phyloP scores from a whole-genome alignment of 2,888 invertebrate species.

The Matsumyia berberina region DNA sequence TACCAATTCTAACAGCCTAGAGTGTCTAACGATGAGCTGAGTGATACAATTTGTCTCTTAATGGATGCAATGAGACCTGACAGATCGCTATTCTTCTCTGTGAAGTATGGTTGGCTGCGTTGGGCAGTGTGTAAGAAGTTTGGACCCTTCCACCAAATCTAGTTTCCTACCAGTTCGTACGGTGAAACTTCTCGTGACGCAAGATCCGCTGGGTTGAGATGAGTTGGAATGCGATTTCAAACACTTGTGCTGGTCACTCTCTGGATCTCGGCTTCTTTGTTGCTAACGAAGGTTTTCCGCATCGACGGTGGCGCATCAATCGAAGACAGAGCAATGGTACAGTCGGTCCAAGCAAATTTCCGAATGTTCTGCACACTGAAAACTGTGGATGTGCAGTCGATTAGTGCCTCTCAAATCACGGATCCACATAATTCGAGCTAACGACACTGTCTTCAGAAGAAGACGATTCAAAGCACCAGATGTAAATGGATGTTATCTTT shows the following conservation, averaged over 20 bases:
- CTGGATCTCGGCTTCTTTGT: conserved; percentile 28
- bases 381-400: neutral
- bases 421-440: conserved; percentile 27
- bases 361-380: neutral
- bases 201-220: conserved; percentile 46
- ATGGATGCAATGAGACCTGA: too few species aligned
- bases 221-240: conserved; percentile 39
- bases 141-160: conserved; percentile 61
- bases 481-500: neutral
- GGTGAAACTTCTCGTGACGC: conserved; percentile 37
- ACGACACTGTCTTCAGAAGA: conserved; percentile 3
- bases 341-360: conserved; percentile 25
- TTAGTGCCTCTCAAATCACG: conserved; percentile 3
- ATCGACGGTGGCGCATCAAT: neutral
- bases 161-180: neutral
- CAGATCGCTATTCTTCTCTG: neutral
- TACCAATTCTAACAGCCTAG: too few species aligned
- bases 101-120: neutral
- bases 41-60: too few species aligned
- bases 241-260: conserved; percentile 5
- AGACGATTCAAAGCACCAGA: conserved; percentile 8
- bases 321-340: conserved; percentile 21
- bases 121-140: conserved; percentile 23
- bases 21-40: too few species aligned
- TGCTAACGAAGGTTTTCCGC: conserved; percentile 19